A percentile compares a stretch with the other conserved stretches of the same genome.
phyloP scores from a whole-genome alignment of 2,797 vertebrate species.

The Sarcoramphus papa region DNA sequence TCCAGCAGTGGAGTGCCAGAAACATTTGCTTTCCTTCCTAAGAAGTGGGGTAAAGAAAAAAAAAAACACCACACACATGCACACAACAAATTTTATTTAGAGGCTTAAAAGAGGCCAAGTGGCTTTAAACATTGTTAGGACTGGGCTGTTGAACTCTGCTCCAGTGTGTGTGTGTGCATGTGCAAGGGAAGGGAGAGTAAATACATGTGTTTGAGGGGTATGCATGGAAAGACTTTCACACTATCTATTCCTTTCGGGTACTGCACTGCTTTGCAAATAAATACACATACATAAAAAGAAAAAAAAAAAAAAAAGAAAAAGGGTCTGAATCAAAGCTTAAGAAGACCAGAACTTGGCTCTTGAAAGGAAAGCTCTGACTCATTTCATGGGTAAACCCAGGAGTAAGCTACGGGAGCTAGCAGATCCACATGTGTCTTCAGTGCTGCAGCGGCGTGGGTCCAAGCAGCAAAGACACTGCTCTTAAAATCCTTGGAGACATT shows the following conservation, averaged over 20 bases:
- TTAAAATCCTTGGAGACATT: not conserved
- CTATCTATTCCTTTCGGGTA: not conserved
- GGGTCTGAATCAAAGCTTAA: not conserved
- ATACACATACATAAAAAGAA: not conserved
- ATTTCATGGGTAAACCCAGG: not conserved
- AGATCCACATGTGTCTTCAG: not conserved
- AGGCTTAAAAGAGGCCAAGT: not conserved
- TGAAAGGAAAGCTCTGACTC: not conserved
- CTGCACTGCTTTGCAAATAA: not conserved
- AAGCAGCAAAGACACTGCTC: not conserved
- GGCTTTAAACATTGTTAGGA: not conserved
- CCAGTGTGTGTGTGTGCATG: not conserved
- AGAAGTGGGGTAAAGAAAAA: slow-evolving; percentile 5
- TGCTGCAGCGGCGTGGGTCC: not conserved
- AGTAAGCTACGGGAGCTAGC: not conserved
- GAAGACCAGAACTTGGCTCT: not conserved
- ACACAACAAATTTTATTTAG: slow-evolving; percentile 1
- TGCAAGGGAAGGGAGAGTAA: not conserved
- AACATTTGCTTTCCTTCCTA: slow-evolving; percentile 43
- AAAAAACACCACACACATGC: not conserved
- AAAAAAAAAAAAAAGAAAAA: not conserved
- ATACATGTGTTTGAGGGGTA: not conserved
- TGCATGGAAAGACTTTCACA: not conserved
- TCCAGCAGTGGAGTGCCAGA: slow-evolving; percentile 39
- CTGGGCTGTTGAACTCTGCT: not conserved